Evolutionary conservation across 2,113 vertebrate species (phyloP).

Genomic region (Tylochromis polylepis): DNA sequence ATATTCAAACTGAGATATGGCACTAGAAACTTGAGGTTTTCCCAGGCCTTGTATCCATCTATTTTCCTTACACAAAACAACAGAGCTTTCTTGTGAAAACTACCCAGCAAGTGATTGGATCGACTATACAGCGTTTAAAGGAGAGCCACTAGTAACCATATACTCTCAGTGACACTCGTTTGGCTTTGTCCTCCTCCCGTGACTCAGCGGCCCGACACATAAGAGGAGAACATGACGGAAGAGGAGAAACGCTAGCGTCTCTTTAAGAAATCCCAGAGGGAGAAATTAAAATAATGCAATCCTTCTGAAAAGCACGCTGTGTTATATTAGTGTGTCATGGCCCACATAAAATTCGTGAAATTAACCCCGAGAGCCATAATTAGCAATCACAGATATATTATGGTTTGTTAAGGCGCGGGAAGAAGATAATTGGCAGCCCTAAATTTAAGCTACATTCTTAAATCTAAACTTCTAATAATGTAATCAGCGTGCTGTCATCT

Average conservation of each 20-base stretch:
- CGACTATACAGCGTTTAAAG: conserved; percentile 25
- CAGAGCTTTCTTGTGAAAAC: conserved; percentile 8
- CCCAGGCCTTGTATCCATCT: not conserved
- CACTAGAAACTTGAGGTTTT: not conserved
- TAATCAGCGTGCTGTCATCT: not conserved
- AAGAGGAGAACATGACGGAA: not conserved
- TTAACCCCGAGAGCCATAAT: conserved; percentile 54
- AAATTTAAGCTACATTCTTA: not conserved
- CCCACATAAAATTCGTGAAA: conserved; percentile 51
- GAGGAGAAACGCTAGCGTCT: conserved; percentile 6
- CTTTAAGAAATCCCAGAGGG: conserved; percentile 5
- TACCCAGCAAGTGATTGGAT: conserved; percentile 43
- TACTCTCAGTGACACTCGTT: conserved; percentile 21
- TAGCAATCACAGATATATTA: conserved; percentile 32
- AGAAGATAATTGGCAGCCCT: not conserved
- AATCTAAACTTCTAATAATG: conserved; percentile 10
- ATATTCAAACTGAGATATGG: not conserved
- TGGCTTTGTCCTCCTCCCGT: not conserved
- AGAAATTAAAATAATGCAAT: conserved; percentile 37
- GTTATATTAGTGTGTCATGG: conserved; percentile 31
- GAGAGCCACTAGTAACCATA: conserved; percentile 43
- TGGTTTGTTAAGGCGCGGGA: not conserved
- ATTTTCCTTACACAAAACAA: conserved; percentile 34
- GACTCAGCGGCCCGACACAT: not conserved
- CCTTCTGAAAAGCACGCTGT: conserved; percentile 21